Evolutionary conservation across 1,140 invertebrate genomes (phyloP), one percentile per base, ranked within the genome.

Genomic region (Pseudomyrmex sp.): DNA sequence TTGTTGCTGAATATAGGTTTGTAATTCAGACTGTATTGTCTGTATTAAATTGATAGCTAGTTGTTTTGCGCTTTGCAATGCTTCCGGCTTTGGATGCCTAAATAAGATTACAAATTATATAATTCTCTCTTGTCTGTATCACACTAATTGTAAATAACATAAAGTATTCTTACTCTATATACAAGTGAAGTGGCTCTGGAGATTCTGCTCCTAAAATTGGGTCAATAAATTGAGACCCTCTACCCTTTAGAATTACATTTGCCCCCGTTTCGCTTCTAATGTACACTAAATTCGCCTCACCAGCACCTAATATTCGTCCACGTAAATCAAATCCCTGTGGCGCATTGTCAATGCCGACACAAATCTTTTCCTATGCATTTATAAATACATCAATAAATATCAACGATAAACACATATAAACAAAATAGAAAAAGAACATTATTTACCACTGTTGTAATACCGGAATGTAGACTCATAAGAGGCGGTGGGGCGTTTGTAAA

Each of bases 151-250:
- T n/a, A 9, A 68, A 77, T 59, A 35, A 44, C 23, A 48, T 50
- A 72, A 73, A 26, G 1, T 9, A n/a, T 50, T 61, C 76, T 95
- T 93, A 96, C 95, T 97, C 96, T 85, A 97, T 95, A 89, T 96
- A 96, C 80, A 98, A 95, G 93, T 97, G 97, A 90, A 98, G 95
- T n/a, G 97, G 97, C 91, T 98, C 97, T 84, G 96, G 95, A 86
- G 97, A 96, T 93, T 98, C 97, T 85, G 94, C 91, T 52, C 96
- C 96, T 77, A 95, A 93, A 70, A 91, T 91, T 23, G 95, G 93
- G 89, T 97, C 96, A 18, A 96, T 89, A 91, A 96, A 96, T 70
- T 96, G 96, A 1, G 96, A 97, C 23, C 96, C 96, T 88, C 96
- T 95, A 63, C 96, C 97, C 90, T 97, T 95, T 66, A 98, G 93